These are phyloP conservation scores for Lasioglossum zephyrum DNA, from an alignment of 2,888 invertebrate species.

Conservation along the genomic window DNA sequence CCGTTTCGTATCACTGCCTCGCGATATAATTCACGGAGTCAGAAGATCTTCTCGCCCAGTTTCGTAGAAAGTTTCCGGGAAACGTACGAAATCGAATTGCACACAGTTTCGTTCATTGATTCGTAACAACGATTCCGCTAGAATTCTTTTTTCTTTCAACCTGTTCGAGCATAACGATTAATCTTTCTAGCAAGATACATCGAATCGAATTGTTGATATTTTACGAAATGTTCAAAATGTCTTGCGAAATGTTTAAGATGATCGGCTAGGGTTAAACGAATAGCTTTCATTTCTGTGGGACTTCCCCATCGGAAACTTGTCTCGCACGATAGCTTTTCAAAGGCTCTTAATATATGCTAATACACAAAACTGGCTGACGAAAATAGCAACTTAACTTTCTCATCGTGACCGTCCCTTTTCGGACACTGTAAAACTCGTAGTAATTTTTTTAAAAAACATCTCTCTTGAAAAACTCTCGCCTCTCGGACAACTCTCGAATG, in stretches of 20 bases:
- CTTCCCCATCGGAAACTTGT: not conserved
- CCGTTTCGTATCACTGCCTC: not conserved
- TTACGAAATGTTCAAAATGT: not conserved
- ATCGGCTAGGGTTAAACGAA: not conserved
- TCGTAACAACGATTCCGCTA: too few relatives aligned
- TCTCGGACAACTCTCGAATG: not conserved
- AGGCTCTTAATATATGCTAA: not conserved
- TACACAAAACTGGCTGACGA: not conserved
- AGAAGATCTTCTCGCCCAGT: not conserved
- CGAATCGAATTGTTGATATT: not conserved
- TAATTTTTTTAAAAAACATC: not conserved
- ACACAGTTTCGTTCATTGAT: not conserved
- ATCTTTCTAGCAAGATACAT: not conserved
- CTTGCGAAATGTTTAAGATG: not conserved
- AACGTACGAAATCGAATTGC: not conserved
- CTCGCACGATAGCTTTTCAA: not conserved
- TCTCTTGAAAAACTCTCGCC: not conserved
- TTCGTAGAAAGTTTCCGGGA: not conserved
- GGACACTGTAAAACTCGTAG: not conserved
- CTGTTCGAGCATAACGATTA: not conserved
- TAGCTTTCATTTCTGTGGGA: not conserved
- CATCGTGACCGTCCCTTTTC: not conserved
- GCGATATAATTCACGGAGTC: not conserved
- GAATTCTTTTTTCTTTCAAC: not conserved
- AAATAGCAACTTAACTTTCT: conserved; percentile 4